Evolutionary conservation across 2,113 vertebrate species (phyloP).

Genomic region (Corvus moneduloides): DNA sequence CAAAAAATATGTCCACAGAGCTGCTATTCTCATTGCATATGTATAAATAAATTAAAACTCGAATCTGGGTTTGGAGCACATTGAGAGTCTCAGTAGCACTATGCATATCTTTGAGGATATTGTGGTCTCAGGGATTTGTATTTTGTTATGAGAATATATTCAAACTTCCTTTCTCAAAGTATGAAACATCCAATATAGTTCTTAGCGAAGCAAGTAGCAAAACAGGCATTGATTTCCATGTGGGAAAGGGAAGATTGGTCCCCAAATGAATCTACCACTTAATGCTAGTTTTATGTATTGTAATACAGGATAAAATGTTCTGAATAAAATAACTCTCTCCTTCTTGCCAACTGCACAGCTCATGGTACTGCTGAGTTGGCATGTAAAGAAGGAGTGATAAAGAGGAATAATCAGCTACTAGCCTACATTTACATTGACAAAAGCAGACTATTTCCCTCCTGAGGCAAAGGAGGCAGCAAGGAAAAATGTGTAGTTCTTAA

Average conservation of each 20-base stretch:
- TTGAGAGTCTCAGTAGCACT: neutral
- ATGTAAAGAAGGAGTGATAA: neutral
- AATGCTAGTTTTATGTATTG: neutral
- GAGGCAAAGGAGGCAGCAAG: neutral
- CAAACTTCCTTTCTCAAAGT: neutral
- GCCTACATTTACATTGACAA: constrained; percentile 3
- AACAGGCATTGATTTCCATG: neutral
- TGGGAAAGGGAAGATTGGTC: neutral
- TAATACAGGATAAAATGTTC: neutral
- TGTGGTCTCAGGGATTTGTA: neutral
- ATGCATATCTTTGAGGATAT: neutral
- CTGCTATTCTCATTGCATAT: neutral
- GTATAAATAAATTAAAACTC: neutral
- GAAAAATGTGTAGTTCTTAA: neutral
- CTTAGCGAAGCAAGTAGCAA: neutral
- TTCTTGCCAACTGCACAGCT: neutral
- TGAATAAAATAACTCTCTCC: neutral
- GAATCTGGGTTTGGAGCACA: neutral
- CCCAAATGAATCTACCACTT: neutral
- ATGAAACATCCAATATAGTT: neutral
- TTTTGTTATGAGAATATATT: neutral
- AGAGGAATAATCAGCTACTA: constrained; percentile 10
- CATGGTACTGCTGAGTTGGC: constrained; percentile 6
- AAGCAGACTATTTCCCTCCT: neutral
- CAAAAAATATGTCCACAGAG: neutral